Evolutionary conservation across 1,140 invertebrate genomes (phyloP).

Genomic region (Saxidomus purpurata): DNA sequence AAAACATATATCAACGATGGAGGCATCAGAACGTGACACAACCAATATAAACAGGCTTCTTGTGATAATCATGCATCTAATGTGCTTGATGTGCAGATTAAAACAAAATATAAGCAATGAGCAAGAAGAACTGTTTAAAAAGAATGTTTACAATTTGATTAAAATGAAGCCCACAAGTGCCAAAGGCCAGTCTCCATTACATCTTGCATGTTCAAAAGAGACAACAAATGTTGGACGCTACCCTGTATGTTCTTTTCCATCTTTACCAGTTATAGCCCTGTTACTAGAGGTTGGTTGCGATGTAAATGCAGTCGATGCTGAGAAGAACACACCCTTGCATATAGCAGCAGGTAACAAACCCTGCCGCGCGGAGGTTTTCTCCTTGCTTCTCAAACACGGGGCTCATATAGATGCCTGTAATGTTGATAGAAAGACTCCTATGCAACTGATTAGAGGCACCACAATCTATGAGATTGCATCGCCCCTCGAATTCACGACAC

Average conservation of each 20-base stretch:
- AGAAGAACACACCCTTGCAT: slow-evolving; percentile 94
- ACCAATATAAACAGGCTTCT: slow-evolving; percentile 93
- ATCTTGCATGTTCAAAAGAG: slow-evolving; percentile 92
- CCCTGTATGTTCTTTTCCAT: slow-evolving; percentile 92
- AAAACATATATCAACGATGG: slow-evolving; percentile 71
- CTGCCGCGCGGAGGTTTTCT: slow-evolving; percentile 89
- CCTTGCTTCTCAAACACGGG: slow-evolving; percentile 91
- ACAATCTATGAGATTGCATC: slow-evolving; percentile 91
- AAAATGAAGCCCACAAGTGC: slow-evolving; percentile 91
- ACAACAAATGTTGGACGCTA: slow-evolving; percentile 89
- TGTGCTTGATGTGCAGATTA: slow-evolving; percentile 87
- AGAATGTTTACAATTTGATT: slow-evolving; percentile 90
- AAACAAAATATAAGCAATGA: slow-evolving; percentile 82
- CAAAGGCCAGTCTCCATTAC: slow-evolving; percentile 93
- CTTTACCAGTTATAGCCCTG: slow-evolving; percentile 91
- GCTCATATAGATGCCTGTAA: slow-evolving; percentile 96
- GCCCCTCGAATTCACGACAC: slow-evolving; percentile 90
- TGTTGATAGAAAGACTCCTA: slow-evolving; percentile 91
- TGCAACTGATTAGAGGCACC: slow-evolving; percentile 90
- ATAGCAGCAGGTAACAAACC: slow-evolving; percentile 89
- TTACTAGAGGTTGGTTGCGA: slow-evolving; percentile 94
- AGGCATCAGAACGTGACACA: slow-evolving; percentile 88
- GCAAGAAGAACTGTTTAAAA: slow-evolving; percentile 88
- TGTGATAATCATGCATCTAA: slow-evolving; percentile 93
- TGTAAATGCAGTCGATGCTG: slow-evolving; percentile 90